Conservation (phyloP, 2,888 invertebrate species). For the Cryptocheilus praepositus region DNA sequence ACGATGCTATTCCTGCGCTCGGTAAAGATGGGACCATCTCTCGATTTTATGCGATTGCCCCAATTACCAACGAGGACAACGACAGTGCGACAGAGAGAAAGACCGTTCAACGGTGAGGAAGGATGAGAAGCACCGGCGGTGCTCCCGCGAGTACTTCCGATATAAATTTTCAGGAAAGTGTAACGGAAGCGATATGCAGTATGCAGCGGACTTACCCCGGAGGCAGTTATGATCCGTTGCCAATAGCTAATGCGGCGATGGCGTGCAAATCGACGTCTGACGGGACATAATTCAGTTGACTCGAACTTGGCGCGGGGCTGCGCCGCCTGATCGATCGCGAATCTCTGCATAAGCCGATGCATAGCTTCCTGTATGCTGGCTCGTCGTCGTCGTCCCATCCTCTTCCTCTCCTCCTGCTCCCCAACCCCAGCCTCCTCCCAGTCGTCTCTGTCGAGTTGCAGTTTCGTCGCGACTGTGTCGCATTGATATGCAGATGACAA, state of each 20-base stretch:
- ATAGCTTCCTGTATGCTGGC: neutral
- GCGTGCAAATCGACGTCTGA: conserved; percentile 65
- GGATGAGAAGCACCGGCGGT: neutral
- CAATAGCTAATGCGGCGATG: conserved; percentile 66
- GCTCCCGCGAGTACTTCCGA: conserved; percentile 31
- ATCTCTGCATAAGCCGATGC: conserved; percentile 48
- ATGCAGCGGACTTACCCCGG: conserved; percentile 56
- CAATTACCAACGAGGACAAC: conserved; percentile 40
- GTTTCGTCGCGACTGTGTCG: neutral
- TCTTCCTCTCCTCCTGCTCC: too few species aligned
- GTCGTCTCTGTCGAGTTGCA: too few species aligned
- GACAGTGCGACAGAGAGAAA: too few species aligned
- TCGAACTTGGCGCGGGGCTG: conserved; percentile 57
- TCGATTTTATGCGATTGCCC: conserved; percentile 54
- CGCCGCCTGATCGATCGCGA: conserved; percentile 57
- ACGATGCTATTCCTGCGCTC: conserved; percentile 16
- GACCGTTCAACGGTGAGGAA: neutral
- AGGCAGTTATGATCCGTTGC: conserved; percentile 67
- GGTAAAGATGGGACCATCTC: conserved; percentile 44
- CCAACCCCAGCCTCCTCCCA: too few species aligned
- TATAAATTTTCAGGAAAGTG: conserved; percentile 63
- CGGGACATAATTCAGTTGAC: conserved; percentile 64
- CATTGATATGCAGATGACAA: neutral
- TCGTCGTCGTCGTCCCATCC: too few species aligned
- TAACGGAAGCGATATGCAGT: conserved; percentile 66